Evolutionary conservation across 2,888 invertebrate genomes (phyloP), one percentile per base, ranked within the genome.

Genomic region (Invenusta paracnida): DNA sequence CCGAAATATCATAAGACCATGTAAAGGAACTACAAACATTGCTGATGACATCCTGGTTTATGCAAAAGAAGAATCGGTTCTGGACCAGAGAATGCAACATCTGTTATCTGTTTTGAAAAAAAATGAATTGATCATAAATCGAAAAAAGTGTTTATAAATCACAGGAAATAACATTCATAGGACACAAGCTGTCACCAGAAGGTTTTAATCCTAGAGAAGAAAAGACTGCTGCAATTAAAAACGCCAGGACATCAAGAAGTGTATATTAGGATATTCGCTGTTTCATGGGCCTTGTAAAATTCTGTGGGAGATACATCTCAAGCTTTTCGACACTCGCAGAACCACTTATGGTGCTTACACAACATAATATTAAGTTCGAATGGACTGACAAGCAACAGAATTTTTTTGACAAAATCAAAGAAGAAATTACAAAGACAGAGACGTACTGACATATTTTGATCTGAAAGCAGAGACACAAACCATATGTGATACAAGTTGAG

Each of bases 11-110:
- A 83, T 92, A 0, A 31, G 87, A 67, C 88, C 88, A 1, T 90
- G 90, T 27, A 88, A 90, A 67, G 90, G 91, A 0, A 89, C 88
- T 0, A 87, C 90, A 29, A 91, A 90, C 84, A 89, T 89, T 82
- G 90, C 90, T 29, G 91, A 91, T 88, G 91, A 91, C 88, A 91
- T 92, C 81, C 84, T 91, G 0, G 87, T 92, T 13, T 89, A 86
- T 88, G 91, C 89, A 0, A 88, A 86, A 85, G 87, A 85, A 13
- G 86, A 87, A 84, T 30, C 88, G 79, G 89, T 90, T 81, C 91
- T 90, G 85, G 89, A 91, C 73, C 11, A 67, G 13, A 25, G 87
- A n/a, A 30, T 88, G 23, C 0, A 81, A 0, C 81, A 82, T 11
- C 85, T 87, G 5, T 81, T 89, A 48, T 29, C 87, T n/a, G 67